A percentile compares a stretch with the other conserved stretches of the same genome.
phyloP scores from a whole-genome alignment of 2,888 invertebrate species.

The Caenorhabditis drosophilae region DNA sequence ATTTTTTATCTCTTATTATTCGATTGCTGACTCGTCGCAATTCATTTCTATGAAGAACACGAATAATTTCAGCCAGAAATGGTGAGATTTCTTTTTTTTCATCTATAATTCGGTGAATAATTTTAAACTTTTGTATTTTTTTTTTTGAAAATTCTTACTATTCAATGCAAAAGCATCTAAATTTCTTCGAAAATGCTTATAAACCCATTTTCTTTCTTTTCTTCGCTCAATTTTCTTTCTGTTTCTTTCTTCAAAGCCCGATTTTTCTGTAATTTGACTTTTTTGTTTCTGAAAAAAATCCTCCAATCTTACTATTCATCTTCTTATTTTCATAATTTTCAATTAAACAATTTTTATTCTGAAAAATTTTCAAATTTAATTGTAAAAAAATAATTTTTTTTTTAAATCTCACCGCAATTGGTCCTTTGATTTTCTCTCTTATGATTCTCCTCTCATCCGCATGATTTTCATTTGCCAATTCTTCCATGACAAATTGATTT shows the following conservation, averaged over 20 bases:
- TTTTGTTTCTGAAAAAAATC: not conserved
- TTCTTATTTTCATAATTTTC: not conserved
- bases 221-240: too few relatives aligned
- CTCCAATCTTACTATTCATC: not conserved
- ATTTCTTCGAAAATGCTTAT: too few relatives aligned
- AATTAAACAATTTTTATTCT: not conserved
- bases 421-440: constrained; percentile 15
- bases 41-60: constrained; percentile 7
- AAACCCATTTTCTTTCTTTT: too few relatives aligned
- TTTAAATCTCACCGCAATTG: constrained; percentile 5
- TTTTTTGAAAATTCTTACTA: too few relatives aligned
- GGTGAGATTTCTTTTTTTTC: too few relatives aligned
- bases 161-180: too few relatives aligned
- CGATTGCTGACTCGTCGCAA: constrained; percentile 18
- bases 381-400: not conserved
- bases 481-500: constrained; percentile 7
- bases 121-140: too few relatives aligned
- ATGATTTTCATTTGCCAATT: constrained; percentile 16
- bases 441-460: constrained; percentile 17
- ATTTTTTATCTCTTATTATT: too few relatives aligned
- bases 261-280: not conserved
- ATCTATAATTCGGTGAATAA: too few relatives aligned
- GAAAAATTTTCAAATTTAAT: too few relatives aligned
- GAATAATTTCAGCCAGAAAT: too few relatives aligned
- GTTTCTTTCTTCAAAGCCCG: not conserved